phyloP scores from a whole-genome alignment of 1,140 invertebrate species.

The Trypoxylus dichotomus region DNA sequence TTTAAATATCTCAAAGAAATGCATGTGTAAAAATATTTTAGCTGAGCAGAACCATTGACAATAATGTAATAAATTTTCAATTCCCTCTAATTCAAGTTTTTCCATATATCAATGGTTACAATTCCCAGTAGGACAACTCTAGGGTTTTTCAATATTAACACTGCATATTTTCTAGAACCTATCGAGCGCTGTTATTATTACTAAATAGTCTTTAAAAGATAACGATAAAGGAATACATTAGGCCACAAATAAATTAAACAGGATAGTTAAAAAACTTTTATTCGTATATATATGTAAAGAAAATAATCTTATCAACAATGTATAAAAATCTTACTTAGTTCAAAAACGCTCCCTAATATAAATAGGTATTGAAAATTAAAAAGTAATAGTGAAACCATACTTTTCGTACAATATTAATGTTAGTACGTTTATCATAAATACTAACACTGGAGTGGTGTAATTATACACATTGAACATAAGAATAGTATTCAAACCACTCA shows the following conservation, averaged over 20 bases:
- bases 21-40: no score
- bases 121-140: no score
- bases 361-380: conserved; percentile 10
- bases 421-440: background rate
- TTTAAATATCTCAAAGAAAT: no score
- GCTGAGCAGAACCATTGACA: no score
- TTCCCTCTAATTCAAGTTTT: no score
- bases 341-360: conserved; percentile 3
- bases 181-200: no score
- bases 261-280: conserved; percentile 1
- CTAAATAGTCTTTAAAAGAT: no score
- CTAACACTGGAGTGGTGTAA: background rate
- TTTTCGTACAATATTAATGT: background rate
- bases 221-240: background rate
- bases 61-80: no score
- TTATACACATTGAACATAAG: background rate
- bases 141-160: no score
- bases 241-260: background rate
- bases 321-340: conserved; percentile 30
- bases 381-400: background rate
- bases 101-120: no score
- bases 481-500: background rate
- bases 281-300: conserved; percentile 30
- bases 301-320: conserved; percentile 30
- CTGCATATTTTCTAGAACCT: no score